These are phyloP conservation scores for Bombylius discolor DNA, from an alignment of 2,888 invertebrate genomes.

Conservation along the genomic window DNA sequence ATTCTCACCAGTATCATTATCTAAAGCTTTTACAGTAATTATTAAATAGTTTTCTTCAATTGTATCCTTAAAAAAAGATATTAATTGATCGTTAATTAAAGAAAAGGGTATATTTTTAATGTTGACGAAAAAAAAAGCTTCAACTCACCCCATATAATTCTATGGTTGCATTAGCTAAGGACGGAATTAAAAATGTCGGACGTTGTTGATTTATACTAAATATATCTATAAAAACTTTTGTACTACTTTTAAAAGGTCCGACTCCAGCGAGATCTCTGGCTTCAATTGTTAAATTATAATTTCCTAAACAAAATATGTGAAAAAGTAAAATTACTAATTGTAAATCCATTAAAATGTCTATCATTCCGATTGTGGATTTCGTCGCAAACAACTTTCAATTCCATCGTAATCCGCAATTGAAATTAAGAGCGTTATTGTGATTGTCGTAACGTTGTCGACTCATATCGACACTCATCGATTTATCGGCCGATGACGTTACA, in stretches of 20 bases:
- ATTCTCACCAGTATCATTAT: slow-evolving; percentile 71
- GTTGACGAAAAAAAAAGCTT: background rate
- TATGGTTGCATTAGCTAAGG: slow-evolving; percentile 59
- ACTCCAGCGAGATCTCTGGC: slow-evolving; percentile 62
- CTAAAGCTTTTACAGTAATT: slow-evolving; percentile 68
- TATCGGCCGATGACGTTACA: too few relatives aligned
- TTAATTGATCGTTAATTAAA: background rate
- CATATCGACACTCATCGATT: too few relatives aligned
- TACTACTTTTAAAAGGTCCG: slow-evolving; percentile 50
- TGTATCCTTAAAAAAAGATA: slow-evolving; percentile 44
- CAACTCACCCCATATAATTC: slow-evolving; percentile 64
- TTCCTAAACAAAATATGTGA: slow-evolving; percentile 18
- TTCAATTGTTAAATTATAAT: slow-evolving; percentile 51
- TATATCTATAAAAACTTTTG: slow-evolving; percentile 63
- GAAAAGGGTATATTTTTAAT: background rate
- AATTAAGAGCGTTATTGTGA: too few relatives aligned
- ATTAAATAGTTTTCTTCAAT: slow-evolving; percentile 63
- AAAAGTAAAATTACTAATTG: too few relatives aligned
- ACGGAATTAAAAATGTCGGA: slow-evolving; percentile 68
- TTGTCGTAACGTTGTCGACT: too few relatives aligned
- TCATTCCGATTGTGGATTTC: too few relatives aligned
- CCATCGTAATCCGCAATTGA: too few relatives aligned
- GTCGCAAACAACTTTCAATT: too few relatives aligned
- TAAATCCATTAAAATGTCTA: too few relatives aligned
- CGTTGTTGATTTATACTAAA: slow-evolving; percentile 69